Base-by-base conservation (phyloP, 2,888 invertebrate genomes). In the Gandaritis pyraliata region DNA sequence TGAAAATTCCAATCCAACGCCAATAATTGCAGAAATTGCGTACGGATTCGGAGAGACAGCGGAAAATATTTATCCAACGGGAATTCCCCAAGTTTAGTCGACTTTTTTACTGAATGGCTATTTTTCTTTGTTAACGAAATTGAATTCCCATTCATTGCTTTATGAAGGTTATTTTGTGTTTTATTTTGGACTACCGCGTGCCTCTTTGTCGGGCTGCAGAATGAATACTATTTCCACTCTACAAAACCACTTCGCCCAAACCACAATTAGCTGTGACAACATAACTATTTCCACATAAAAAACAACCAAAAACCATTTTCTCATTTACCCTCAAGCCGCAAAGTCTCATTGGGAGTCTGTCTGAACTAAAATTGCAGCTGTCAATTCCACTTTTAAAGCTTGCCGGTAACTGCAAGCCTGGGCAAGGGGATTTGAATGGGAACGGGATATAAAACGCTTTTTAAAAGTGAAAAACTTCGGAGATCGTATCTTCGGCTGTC, bases 61-160 rank as follows among this genome's bases (percentile, higher is more conserved):
- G 49, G 18, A 54, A 65, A 67, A 63, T 70, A 67, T 71, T 66
- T 66, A 65, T 66, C 63, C 66, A 63, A 60, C 53, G 61, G 45
- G 49, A 65, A 66, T 61, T 65, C 58, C 58, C 59, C 57, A 64
- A 69, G 65, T 65, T 70, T 60, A 56, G 58, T 64, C 23, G 57
- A 65, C 65, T 68, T 72, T 73, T 74, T 75, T 69, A 66, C 70
- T 62, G 56, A 60, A 54, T 57, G 65, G 71, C 77, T 77, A 81
- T 83, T 83, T 84, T 82, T 85, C 83, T 87, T 86, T 85, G 83
- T 85, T 86, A 82, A 80, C 77, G 72, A 83, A 87, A 87, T 86
- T 87, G 81, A 83, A 85, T 86, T 80, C 77, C 74, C 80, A 84
- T 86, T 85, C 80, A 86, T 82, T 80, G 81, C 75, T 82, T 81